Evolutionary conservation across 2,797 vertebrate genomes (phyloP).

Genomic region (Arnoldichthys spilopterus): DNA sequence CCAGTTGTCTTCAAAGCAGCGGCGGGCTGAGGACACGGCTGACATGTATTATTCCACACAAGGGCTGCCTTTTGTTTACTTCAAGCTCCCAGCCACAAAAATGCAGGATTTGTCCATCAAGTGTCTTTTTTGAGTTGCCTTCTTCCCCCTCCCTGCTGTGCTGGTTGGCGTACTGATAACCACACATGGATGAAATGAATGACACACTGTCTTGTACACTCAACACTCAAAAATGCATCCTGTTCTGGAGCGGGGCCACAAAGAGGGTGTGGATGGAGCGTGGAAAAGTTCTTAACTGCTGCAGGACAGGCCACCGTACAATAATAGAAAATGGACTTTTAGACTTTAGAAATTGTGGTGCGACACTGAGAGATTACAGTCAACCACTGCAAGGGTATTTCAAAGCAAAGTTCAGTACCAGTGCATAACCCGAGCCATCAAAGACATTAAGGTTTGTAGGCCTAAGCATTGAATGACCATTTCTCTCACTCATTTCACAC

Average conservation of each 20-base stretch:
- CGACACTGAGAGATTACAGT: conserved; percentile 8
- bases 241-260: not conserved
- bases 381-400: not conserved
- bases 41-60: conserved; percentile 79
- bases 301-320: not conserved
- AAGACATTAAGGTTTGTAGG: conserved; percentile 10
- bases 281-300: not conserved
- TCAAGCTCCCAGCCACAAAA: conserved; percentile 77
- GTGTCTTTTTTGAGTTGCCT: conserved; percentile 51
- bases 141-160: conserved; percentile 19
- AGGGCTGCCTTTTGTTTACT: conserved; percentile 79
- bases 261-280: conserved; percentile 11
- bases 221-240: conserved; percentile 4
- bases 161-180: conserved; percentile 60
- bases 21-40: conserved; percentile 71
- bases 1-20: conserved; percentile 76
- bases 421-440: not conserved
- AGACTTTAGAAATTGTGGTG: conserved; percentile 7
- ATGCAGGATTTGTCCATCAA: conserved; percentile 78
- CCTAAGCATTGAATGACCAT: conserved; percentile 3
- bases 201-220: conserved; percentile 8
- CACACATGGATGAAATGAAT: conserved; percentile 46
- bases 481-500: not conserved
- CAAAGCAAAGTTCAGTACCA: not conserved
- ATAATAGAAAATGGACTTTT: not conserved